phyloP scores from a whole-genome alignment of 2,797 vertebrate genomes.

The Premnoplex brunnescens region DNA sequence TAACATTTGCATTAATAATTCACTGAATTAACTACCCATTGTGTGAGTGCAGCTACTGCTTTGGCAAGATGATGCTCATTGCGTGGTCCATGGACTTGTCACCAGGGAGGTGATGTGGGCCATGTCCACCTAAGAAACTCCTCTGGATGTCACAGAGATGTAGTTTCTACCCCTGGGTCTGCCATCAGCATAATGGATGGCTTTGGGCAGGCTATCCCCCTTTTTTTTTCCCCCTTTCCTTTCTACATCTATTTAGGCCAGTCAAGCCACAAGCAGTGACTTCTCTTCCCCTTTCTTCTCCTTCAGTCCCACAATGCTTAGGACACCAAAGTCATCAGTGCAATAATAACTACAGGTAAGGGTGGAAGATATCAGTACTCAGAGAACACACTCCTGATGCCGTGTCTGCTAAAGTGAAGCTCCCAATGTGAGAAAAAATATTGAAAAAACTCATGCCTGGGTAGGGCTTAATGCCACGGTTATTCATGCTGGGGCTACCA shows the following conservation, averaged over 20 bases:
- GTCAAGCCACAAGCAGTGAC: neutral
- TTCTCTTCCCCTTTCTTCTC: neutral
- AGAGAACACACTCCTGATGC: neutral
- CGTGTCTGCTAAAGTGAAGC: neutral
- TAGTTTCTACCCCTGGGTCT: neutral
- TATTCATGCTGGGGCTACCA: neutral
- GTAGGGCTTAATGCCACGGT: neutral
- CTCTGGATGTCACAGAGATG: neutral
- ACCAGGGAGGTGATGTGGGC: neutral
- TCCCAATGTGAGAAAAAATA: neutral
- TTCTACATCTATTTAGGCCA: neutral
- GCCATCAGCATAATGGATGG: neutral
- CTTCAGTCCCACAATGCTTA: neutral
- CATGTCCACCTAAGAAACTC: neutral
- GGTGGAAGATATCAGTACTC: neutral
- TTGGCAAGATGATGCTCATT: neutral
- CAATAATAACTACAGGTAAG: neutral
- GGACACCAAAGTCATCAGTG: accelerated
- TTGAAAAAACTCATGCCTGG: neutral
- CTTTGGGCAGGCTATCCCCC: neutral
- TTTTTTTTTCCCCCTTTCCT: neutral
- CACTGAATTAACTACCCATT: neutral
- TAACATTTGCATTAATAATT: conserved; percentile 43
- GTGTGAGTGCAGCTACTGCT: neutral
- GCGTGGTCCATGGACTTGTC: neutral